Base-by-base conservation (phyloP, 2,888 invertebrate genomes). In the Serrognathus titanus region DNA sequence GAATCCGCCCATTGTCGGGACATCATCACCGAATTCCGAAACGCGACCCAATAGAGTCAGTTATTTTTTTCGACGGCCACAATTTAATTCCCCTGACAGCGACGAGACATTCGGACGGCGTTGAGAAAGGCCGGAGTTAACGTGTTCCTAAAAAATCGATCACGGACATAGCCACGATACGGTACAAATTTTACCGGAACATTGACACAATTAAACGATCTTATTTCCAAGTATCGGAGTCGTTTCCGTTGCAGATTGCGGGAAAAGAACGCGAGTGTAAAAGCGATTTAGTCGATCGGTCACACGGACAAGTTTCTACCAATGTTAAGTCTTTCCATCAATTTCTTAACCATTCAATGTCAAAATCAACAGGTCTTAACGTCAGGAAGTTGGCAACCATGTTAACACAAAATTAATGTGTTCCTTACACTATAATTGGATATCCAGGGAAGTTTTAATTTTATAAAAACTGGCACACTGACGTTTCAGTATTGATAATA, bases 181-280 rank as follows among this genome's bases (percentile, higher is more conserved):
- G 55, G 55, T 49, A 45, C 48, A 45, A 55, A 55, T 55, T 45
- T 49, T 49, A 50, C 55, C 55, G 55, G 55, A 55, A 55, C 55
- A 55, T 55, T 48, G 31, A 24, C 20, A 55, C 55, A 55, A 55
- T 55, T 50, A 45, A 50, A 49, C 55, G 55, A 54, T 16, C 48
- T 54, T 36, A 37, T 40, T 55, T 55, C 55, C 55, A 55, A 39
- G 55, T 55, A 55, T 55, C 49, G 55, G 38, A 49, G 12, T 50
- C 43, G 55, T 49, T 55, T 55, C 55, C 55, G 55, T 50, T 50
- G 55, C 41, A 31, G 45, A 55, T 55, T 55, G 49, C 50, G 38
- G 50, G 49, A 49, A 55, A 55, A 55, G 43, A 43, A 20, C 13
- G 39, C 39, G 16, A 16, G 43, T 43, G 43, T 16, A 13, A 11